A percentile compares a stretch with the other conserved stretches of the same genome.
These are phyloP conservation scores for Cherax quadricarinatus DNA, from an alignment of 1,140 invertebrate genomes.

Conservation along the genomic window DNA sequence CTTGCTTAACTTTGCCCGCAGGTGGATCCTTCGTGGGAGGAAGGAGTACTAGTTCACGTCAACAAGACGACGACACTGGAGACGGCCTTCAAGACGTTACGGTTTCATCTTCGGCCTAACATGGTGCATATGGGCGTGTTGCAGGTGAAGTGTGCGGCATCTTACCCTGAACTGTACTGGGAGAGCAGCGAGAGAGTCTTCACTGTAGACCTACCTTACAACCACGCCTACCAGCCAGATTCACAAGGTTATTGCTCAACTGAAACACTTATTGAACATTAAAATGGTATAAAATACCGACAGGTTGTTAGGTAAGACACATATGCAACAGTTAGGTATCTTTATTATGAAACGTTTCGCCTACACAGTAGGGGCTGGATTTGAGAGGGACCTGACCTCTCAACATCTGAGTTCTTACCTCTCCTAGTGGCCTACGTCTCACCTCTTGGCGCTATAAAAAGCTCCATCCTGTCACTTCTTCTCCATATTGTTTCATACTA, in stretches of 20 bases:
- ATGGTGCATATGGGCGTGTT: slow-evolving; percentile 15
- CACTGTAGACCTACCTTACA: background rate
- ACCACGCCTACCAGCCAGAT: background rate
- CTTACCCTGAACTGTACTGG: slow-evolving; percentile 56
- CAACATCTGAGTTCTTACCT: too few species aligned
- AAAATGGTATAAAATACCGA: too few species aligned
- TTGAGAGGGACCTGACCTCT: too few species aligned
- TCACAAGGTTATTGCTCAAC: background rate
- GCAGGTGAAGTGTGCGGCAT: slow-evolving; percentile 55
- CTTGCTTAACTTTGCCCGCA: background rate
- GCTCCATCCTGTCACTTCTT: too few species aligned
- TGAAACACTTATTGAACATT: too few species aligned
- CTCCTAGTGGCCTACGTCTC: too few species aligned
- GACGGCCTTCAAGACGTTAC: slow-evolving; percentile 32
- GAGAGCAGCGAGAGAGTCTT: slow-evolving; percentile 41
- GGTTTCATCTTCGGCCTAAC: slow-evolving; percentile 32
- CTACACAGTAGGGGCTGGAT: too few species aligned
- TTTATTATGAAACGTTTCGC: too few species aligned
- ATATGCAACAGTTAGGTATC: too few species aligned
- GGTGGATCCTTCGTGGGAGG: slow-evolving; percentile 36
- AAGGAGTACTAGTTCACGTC: background rate
- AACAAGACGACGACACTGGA: slow-evolving; percentile 27
- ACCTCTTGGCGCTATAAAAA: too few species aligned
- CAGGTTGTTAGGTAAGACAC: too few species aligned
- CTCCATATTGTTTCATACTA: too few species aligned